Base-by-base conservation (phyloP, 2,797 vertebrate genomes). In the Lemur catta region DNA sequence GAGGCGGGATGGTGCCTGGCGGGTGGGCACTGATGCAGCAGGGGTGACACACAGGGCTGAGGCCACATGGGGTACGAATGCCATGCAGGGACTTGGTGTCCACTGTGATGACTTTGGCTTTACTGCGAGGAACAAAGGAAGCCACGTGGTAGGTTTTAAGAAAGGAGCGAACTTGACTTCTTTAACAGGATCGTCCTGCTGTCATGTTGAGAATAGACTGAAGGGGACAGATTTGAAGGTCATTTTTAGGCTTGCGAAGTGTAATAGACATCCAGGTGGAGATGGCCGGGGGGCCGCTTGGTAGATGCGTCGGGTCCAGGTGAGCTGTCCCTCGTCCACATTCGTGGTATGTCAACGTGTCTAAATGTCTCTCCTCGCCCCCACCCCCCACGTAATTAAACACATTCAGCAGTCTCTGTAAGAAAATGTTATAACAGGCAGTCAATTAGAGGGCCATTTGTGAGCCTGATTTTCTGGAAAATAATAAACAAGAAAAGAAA, bases 361-460 rank as follows among this genome's bases (percentile, higher is more conserved):
- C 61, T 63, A 57, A 92, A 46, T 46, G 48, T 89, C 38, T 89
- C 41, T 20, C 38, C n/a, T 86, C 8, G 35, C 4, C 9, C 24
- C 10, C 24, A 43, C 12, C 11, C 12, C 15, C 79, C 94, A 52
- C 97, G 89, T 93, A 90, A 88, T 96, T 96, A 93, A 88, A 50
- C 80, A 93, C 82, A 80, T 92, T 97, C 46, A 93, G 79, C 85
- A 81, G 43, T 80, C 52, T 89, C 33, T 65, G 15, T 84, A 84
- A 88, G 81, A 81, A 89, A 67, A 52, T 87, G 75, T 78, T 79
- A 7, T 81, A 84, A 94, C 48, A 35, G 50, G 69, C 95, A 87
- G 33, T 96, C 92, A 92, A 93, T 93, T 41, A 72, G 26, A 95
- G 84, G 84, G 41, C 63, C 63, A 89, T 79, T 95, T 78, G 52